Conservation (phyloP, 1,140 invertebrate genomes). For the Cotesia vestalis region DNA sequence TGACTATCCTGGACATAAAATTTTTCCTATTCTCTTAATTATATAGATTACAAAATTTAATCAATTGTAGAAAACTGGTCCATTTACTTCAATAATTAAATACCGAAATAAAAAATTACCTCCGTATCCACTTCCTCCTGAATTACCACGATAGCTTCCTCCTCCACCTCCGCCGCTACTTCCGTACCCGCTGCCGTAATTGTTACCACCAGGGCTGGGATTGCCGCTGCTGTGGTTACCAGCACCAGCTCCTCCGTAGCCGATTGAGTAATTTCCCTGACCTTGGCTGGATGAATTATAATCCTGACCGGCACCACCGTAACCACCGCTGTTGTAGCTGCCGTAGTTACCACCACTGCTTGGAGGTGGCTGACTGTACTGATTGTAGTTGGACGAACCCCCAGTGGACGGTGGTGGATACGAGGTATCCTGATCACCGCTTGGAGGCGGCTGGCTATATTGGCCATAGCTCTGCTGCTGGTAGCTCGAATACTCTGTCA, state of each 20-base stretch:
- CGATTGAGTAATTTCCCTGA: conserved; percentile 56
- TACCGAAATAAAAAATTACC: conserved; percentile 34
- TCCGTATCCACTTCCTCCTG: conserved; percentile 49
- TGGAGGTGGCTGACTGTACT: conserved; percentile 60
- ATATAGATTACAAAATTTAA: too few species aligned
- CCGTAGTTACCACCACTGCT: conserved; percentile 56
- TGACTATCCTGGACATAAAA: too few species aligned
- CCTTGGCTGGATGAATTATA: conserved; percentile 49
- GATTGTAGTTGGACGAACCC: conserved; percentile 50
- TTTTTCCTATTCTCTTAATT: too few species aligned
- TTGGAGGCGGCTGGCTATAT: conserved; percentile 56
- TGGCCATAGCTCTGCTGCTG: conserved; percentile 60
- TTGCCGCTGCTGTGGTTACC: conserved; percentile 47
- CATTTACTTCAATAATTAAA: conserved; percentile 8
- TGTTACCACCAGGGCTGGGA: conserved; percentile 50
- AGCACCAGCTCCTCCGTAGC: conserved; percentile 63
- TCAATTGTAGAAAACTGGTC: background rate
- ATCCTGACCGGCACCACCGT: conserved; percentile 54
- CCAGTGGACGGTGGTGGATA: conserved; percentile 57
- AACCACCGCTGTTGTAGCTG: conserved; percentile 46
- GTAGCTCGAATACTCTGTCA: conserved; percentile 60
- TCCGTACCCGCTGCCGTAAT: conserved; percentile 53
- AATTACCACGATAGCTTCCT: conserved; percentile 49
- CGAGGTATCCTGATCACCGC: conserved; percentile 54
- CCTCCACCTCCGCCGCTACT: conserved; percentile 51